phyloP scores from a whole-genome alignment of 2,888 invertebrate species.

The Limnephilus rhombicus region DNA sequence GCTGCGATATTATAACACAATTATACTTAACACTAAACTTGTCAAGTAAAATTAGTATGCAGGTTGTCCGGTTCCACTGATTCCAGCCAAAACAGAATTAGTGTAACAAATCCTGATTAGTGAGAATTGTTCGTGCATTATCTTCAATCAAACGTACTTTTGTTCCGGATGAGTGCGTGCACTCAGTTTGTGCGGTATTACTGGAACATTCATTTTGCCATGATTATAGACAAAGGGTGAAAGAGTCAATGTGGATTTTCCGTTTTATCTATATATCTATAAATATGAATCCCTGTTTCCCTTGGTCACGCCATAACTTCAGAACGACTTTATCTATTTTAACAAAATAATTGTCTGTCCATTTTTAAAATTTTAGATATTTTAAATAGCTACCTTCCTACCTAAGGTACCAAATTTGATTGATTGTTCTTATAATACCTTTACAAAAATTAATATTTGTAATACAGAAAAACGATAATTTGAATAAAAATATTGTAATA shows the following conservation, averaged over 20 bases:
- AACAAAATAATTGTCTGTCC: too few relatives aligned
- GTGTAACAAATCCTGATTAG: slow-evolving; percentile 11
- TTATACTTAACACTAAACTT: not conserved
- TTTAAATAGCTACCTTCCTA: too few relatives aligned
- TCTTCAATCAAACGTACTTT: not conserved
- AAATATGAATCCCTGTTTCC: too few relatives aligned
- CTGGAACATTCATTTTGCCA: not conserved
- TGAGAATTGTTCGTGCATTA: not conserved
- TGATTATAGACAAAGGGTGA: not conserved
- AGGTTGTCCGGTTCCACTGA: not conserved
- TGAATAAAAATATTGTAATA: too few relatives aligned
- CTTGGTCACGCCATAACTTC: too few relatives aligned
- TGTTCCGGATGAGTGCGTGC: not conserved
- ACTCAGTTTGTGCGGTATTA: not conserved
- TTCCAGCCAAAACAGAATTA: not conserved
- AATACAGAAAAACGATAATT: too few relatives aligned
- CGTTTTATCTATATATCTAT: too few relatives aligned
- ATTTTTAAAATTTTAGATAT: too few relatives aligned
- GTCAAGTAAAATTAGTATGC: not conserved
- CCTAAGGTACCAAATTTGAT: too few relatives aligned
- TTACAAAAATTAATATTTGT: too few relatives aligned
- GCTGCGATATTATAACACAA: not conserved
- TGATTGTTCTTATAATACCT: too few relatives aligned
- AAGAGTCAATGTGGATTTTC: not conserved
- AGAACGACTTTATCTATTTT: too few relatives aligned